Evolutionary conservation across 2,888 invertebrate species (phyloP), one percentile per base, ranked within the genome.

Genomic region (Aricia artaxerxes): DNA sequence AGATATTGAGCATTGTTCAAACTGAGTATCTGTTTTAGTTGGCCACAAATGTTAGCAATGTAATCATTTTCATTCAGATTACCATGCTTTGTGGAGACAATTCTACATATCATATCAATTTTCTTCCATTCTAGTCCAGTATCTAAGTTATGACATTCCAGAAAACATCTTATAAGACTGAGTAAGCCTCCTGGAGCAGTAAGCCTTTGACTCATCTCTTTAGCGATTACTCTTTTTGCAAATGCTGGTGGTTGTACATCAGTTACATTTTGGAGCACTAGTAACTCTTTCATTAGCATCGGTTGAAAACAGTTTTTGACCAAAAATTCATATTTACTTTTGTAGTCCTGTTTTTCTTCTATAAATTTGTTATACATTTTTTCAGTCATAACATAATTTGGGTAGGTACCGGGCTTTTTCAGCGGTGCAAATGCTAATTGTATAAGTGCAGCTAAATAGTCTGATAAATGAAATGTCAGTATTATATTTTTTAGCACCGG

Each of bases 351-450:
- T 86, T 95, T 95, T 69, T 96, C 95, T 53, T 82, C 82, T 83
- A 86, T 87, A 11, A 97, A 88, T 83, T 91, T 90, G 2, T 91
- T 85, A 88, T 95, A 96, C 82, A 95, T 88, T 82, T 95, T 95
- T 83, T 89, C 83, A 1, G 96, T 95, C 95, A 97, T 96, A 77
- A 85, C 84, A 87, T 95, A 90, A 79, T 88, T 85, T 3, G 83
- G 80, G 80, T 93, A 93, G 9, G 82, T 83, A 0, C 92, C 89
- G 79, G 97, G 96, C 89, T 96, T 95, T 81, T 95, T 95, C 57
- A 97, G 85, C 7, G 96, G 96, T 61, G 96, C 96, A 92, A 95
- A 95, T 44, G 95, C 92, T 77, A 97, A 89, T 89, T 97, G 97
- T 83, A 97, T 95, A 49, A 97, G 88, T 3, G 95, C 95, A 80